Conservation (phyloP, 2,797 vertebrate genomes). For the Gorsachius magnificus region DNA sequence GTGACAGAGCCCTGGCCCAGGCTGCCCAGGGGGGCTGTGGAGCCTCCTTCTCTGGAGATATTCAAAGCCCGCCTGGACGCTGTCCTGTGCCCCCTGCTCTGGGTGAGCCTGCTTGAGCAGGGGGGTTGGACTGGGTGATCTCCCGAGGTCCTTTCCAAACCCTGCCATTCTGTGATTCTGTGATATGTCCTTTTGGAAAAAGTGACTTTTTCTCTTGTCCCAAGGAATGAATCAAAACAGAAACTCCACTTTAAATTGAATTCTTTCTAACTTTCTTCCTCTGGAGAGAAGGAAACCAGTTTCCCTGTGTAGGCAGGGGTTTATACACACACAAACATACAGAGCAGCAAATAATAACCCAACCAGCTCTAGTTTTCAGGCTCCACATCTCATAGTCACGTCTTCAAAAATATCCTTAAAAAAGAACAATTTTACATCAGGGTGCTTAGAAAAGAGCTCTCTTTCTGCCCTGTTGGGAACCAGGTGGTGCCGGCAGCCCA, state of each 20-base stretch:
- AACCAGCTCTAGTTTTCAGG: neutral
- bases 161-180: no score
- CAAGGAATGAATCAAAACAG: neutral
- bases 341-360: neutral
- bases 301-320: neutral
- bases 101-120: no score
- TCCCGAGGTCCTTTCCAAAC: no score
- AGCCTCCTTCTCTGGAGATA: no score
- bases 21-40: no score
- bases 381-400: neutral
- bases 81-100: no score
- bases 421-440: neutral
- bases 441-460: neutral
- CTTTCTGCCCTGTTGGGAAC: neutral
- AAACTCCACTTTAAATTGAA: neutral
- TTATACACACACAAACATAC: neutral
- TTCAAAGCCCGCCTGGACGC: no score
- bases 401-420: neutral
- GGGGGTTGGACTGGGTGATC: no score
- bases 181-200: neutral
- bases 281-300: neutral
- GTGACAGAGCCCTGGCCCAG: no score
- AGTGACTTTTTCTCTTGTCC: neutral
- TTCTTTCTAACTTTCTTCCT: neutral
- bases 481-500: neutral